A percentile compares a stretch with the other conserved stretches of the same genome.
Evolutionary conservation across 2,797 vertebrate species (phyloP).

Genomic region (Zalophus californianus): DNA sequence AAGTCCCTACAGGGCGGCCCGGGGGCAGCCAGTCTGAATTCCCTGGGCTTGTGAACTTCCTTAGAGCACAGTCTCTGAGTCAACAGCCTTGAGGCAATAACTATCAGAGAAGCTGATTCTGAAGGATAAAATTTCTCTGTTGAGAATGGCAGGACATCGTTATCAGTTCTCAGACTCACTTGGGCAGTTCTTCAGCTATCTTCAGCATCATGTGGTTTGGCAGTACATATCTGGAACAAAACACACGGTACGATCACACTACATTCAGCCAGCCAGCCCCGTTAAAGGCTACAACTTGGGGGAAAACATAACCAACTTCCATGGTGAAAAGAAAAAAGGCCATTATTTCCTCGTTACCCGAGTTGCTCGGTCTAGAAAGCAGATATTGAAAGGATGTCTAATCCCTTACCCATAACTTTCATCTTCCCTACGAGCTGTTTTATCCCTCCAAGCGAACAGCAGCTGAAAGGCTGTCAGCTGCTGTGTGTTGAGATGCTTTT

Average conservation of each 20-base stretch:
- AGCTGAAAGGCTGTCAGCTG: slow-evolving; percentile 95
- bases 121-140: not conserved
- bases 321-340: not conserved
- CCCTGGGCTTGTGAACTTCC: not conserved
- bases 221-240: slow-evolving; percentile 92
- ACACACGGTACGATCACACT: not conserved
- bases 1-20: not conserved
- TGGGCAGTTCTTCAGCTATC: slow-evolving; percentile 96
- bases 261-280: not conserved
- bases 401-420: slow-evolving; percentile 95
- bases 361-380: rapidly evolving
- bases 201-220: slow-evolving; percentile 98
- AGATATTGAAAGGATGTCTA: not conserved
- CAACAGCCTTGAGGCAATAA: not conserved
- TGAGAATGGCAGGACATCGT: not conserved
- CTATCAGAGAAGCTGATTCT: not conserved
- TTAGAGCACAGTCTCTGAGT: not conserved
- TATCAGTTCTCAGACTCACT: slow-evolving; percentile 89
- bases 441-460: slow-evolving; percentile 97
- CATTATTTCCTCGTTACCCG: not conserved
- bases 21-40: not conserved
- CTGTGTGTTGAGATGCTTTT: slow-evolving; percentile 95
- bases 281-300: not conserved
- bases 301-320: not conserved
- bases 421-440: slow-evolving; percentile 94